Conservation (phyloP, 2,113 vertebrate species). For the Petaurus breviceps region DNA sequence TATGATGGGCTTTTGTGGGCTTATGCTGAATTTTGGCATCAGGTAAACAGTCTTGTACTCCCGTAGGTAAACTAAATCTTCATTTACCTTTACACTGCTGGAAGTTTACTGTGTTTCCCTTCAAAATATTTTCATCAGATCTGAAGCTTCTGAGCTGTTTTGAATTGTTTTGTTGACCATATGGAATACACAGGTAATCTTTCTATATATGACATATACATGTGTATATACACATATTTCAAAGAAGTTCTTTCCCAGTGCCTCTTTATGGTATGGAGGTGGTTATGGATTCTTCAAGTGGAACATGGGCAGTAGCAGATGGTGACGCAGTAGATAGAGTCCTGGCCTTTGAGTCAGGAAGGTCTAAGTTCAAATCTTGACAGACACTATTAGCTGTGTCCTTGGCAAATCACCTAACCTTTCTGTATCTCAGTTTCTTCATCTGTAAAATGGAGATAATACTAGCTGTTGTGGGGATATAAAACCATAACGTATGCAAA, state of each 20-base stretch:
- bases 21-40: neutral
- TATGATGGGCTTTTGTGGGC: neutral
- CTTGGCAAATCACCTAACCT: neutral
- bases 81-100: fast-evolving
- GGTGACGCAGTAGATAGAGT: neutral
- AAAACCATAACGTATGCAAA: neutral
- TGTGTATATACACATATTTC: neutral
- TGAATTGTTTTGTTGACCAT: neutral
- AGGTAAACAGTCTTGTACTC: neutral
- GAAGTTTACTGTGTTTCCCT: fast-evolving
- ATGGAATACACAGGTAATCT: neutral
- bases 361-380: neutral
- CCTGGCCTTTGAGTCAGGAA: neutral
- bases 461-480: neutral
- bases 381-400: neutral
- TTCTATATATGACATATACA: neutral
- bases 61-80: neutral
- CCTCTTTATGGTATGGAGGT: neutral
- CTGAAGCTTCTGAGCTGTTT: fast-evolving
- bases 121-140: fast-evolving
- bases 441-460: neutral
- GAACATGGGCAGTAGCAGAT: neutral
- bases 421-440: neutral
- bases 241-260: neutral
- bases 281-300: neutral